Evolutionary conservation across 2,888 invertebrate genomes (phyloP).

Genomic region (Chalcosyrphus nemorum): DNA sequence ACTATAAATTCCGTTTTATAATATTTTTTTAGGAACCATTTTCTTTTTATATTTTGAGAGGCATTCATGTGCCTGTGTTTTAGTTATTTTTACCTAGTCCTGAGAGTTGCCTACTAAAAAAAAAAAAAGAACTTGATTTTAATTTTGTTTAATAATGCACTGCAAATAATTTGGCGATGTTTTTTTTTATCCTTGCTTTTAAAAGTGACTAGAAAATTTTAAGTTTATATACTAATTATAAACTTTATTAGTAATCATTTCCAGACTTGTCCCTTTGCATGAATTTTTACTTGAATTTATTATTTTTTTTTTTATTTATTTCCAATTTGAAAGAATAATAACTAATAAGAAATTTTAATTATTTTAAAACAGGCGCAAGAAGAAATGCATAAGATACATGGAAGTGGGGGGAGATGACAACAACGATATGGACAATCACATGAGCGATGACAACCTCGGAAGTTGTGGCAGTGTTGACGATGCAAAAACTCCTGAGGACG

Average conservation of each 20-base stretch:
- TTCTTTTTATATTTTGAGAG: not conserved
- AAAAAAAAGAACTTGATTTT: conserved; percentile 22
- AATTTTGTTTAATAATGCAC: conserved; percentile 53
- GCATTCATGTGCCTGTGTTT: not conserved
- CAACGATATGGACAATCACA: conserved; percentile 81
- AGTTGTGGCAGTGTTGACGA: conserved; percentile 91
- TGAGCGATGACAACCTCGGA: conserved; percentile 89
- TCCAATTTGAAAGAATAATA: not conserved
- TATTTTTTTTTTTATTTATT: not conserved
- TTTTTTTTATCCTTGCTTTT: conserved; percentile 45
- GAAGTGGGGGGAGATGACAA: conserved; percentile 86
- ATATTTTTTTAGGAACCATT: not conserved
- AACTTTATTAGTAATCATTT: conserved; percentile 12
- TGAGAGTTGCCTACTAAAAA: conserved; percentile 34
- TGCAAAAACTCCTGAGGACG: conserved; percentile 86
- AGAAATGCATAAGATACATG: conserved; percentile 98
- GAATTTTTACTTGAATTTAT: conserved; percentile 11
- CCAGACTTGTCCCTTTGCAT: conserved; percentile 47
- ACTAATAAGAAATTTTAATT: not conserved
- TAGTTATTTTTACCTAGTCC: not conserved
- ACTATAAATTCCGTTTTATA: not conserved
- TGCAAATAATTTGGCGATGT: conserved; percentile 43
- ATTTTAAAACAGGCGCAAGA: conserved; percentile 91
- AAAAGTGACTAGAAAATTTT: conserved; percentile 35
- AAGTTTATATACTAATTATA: conserved; percentile 36